Evolutionary conservation across 2,113 vertebrate species (phyloP).

Genomic region (Procapra przewalskii): DNA sequence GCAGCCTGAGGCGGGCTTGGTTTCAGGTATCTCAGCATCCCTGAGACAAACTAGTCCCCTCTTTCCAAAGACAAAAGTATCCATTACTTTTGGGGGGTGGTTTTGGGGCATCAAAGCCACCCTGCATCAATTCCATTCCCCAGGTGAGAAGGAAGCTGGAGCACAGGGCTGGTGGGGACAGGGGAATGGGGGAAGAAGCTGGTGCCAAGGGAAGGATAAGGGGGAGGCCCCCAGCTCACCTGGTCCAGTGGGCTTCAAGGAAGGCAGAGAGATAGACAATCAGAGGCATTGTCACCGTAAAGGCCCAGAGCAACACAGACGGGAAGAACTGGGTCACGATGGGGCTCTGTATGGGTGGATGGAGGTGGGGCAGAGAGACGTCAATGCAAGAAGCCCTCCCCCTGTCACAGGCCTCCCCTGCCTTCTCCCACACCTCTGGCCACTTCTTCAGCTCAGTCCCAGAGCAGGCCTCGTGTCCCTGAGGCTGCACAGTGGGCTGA

Average conservation of each 20-base stretch:
- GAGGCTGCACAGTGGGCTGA: neutral
- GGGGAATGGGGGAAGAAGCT: neutral
- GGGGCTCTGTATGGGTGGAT: constrained; percentile 85
- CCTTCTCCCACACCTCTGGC: neutral
- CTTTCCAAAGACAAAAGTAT: neutral
- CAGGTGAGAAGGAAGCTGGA: neutral
- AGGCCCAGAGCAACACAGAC: constrained; percentile 93
- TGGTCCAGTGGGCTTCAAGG: constrained; percentile 97
- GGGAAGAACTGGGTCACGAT: constrained; percentile 96
- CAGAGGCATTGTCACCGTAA: constrained; percentile 94
- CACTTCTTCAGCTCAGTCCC: neutral
- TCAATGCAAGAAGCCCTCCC: neutral
- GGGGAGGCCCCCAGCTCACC: constrained; percentile 78
- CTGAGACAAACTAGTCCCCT: neutral
- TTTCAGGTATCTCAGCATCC: neutral
- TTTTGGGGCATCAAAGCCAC: neutral
- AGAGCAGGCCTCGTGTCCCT: neutral
- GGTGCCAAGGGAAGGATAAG: neutral
- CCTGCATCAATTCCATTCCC: neutral
- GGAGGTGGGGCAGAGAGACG: neutral
- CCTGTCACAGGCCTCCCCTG: neutral
- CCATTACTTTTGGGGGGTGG: neutral
- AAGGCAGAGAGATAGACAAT: constrained; percentile 95
- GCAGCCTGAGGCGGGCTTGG: neutral
- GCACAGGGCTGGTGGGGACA: neutral